Evolutionary conservation across 2,888 invertebrate species (phyloP).

Genomic region (Yponomeuta plumbellus): DNA sequence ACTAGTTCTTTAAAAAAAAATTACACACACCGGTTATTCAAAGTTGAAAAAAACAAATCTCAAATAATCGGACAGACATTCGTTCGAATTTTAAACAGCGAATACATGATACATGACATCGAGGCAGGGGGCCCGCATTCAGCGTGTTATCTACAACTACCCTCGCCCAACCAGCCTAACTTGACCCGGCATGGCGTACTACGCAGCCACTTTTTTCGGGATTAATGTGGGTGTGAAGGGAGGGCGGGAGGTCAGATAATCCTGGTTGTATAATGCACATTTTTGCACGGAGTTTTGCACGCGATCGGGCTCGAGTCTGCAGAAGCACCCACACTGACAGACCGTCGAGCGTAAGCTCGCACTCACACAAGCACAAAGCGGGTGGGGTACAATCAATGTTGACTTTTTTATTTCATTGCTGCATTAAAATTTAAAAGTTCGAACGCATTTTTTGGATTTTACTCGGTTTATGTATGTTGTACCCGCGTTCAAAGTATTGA

Average conservation of each 20-base stretch:
- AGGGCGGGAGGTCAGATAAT: constrained; percentile 47
- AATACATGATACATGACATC: constrained; percentile 61
- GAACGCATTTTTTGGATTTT: constrained; percentile 13
- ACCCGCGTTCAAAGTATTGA: constrained; percentile 10
- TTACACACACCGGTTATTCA: neutral
- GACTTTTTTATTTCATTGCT: constrained; percentile 21
- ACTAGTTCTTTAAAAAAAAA: neutral
- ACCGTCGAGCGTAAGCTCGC: neutral
- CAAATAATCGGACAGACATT: constrained; percentile 23
- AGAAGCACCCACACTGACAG: constrained; percentile 41
- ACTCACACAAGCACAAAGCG: constrained; percentile 36
- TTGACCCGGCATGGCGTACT: constrained; percentile 47
- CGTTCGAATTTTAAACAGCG: constrained; percentile 43
- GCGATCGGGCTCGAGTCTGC: constrained; percentile 58
- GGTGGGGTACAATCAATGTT: constrained; percentile 22
- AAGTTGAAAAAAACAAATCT: constrained; percentile 10
- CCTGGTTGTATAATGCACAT: constrained; percentile 61
- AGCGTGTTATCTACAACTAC: constrained; percentile 49
- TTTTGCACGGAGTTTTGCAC: constrained; percentile 69
- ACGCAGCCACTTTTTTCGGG: constrained; percentile 39
- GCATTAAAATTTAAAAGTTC: constrained; percentile 18
- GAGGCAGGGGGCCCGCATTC: constrained; percentile 44
- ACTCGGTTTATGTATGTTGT: neutral
- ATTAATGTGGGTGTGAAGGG: constrained; percentile 39
- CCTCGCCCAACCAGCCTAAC: constrained; percentile 43